phyloP scores from a whole-genome alignment of 92 coral and sea anemone genomes.

The Diadumene lineata region DNA sequence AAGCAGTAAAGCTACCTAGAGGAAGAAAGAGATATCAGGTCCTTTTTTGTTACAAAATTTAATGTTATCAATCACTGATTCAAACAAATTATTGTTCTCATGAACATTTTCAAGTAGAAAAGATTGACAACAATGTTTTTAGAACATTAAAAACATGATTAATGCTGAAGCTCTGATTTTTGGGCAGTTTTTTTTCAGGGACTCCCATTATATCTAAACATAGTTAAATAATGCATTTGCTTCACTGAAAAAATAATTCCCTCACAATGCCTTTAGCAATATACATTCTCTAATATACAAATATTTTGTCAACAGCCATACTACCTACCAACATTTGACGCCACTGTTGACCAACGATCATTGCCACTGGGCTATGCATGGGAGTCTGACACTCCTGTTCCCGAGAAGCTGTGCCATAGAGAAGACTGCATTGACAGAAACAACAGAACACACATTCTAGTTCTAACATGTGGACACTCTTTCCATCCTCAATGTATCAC shows the following conservation, averaged over 20 bases:
- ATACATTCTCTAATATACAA: neutral
- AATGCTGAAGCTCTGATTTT: no score
- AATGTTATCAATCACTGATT: no score
- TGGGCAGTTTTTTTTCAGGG: no score
- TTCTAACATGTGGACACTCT: slow-evolving; percentile 49
- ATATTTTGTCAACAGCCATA: slow-evolving; percentile 39
- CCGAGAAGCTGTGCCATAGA: slow-evolving; percentile 20
- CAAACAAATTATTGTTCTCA: no score
- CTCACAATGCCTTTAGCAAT: neutral
- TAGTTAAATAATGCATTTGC: neutral
- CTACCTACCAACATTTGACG: slow-evolving; percentile 44
- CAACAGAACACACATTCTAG: slow-evolving; percentile 6
- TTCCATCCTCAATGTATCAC: slow-evolving; percentile 30
- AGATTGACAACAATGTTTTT: no score
- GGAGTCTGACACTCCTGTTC: slow-evolving; percentile 32
- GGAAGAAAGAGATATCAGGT: slow-evolving; percentile 46
- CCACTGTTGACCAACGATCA: slow-evolving; percentile 48
- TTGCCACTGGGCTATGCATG: slow-evolving; percentile 52
- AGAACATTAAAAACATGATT: no score
- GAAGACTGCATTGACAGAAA: neutral
- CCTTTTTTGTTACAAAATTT: slow-evolving; percentile 29
- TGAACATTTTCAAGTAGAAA: no score
- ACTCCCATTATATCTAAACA: no score
- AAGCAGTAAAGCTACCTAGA: slow-evolving; percentile 33
- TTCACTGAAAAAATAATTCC: neutral